Evolutionary conservation across 2,797 vertebrate species (phyloP), one percentile per base, ranked within the genome.

Genomic region (Gymnoscopelus microlampas): DNA sequence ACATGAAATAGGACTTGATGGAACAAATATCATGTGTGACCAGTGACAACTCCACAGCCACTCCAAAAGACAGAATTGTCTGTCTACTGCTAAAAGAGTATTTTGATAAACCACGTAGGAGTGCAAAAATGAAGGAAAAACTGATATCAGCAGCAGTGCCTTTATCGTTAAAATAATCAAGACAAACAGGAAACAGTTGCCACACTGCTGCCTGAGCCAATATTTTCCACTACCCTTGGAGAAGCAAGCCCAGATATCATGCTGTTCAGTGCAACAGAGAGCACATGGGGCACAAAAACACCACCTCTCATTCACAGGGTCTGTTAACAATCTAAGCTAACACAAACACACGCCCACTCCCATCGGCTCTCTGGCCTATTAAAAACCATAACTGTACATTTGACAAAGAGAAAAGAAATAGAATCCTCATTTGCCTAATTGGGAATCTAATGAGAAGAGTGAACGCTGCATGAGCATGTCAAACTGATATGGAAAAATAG

Each of bases 171-270:
- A 59, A 64, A 69, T 35, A 81, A 74, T 83, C 72, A 51, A 39
- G 35, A 63, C 26, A 80, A 83, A 86, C 89, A 91, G 88, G 86
- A 92, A 90, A 74, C 76, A 64, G 80, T 81, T 73, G 77, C 71
- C 72, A 74, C 14, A 49, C 71, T 76, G 80, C 79, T 86, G 83
- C 68, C 82, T 73, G 73, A 71, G 65, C 50, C 65, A 59, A 70
- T 80, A 70, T 79, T 88, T 90, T 87, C 83, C 86, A 83, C 70
- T 72, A 11, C 51, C 58, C n/a, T 44, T 58, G 23, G n/a, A 73
- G 74, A 76, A 69, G 80, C 68, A 62, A 73, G 65, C 63, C 61
- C 74, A 76, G 63, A 80, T 68, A 82, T 78, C 65, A 44, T 12
- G 60, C 76, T 72, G 78, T 48, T 79, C 55, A 68, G 68, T 71